A percentile compares a stretch with the other conserved stretches of the same genome.
Evolutionary conservation across 2,888 invertebrate species (phyloP).

Genomic region (Ornithoptera alexandrae): DNA sequence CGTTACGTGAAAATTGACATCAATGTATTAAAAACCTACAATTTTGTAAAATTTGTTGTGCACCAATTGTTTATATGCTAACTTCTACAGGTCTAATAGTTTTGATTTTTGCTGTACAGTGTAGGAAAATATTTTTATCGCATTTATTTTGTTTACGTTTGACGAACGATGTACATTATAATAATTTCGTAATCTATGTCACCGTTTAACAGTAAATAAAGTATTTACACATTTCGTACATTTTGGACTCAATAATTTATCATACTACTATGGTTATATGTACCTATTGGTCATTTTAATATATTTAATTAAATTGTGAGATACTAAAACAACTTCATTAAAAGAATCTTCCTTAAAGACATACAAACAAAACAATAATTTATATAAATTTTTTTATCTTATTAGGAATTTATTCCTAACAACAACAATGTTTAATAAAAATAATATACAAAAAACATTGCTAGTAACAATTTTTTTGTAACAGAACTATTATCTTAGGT

Average conservation of each 20-base stretch:
- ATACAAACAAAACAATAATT: conserved; percentile 8
- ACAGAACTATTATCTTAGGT: conserved; percentile 17
- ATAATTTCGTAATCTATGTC: conserved; percentile 20
- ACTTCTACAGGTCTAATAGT: conserved; percentile 26
- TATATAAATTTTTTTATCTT: not conserved
- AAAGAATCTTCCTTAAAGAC: conserved; percentile 22
- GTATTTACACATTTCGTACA: conserved; percentile 24
- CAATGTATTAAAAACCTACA: conserved; percentile 65
- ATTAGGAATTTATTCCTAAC: conserved; percentile 3
- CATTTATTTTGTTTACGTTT: conserved; percentile 10
- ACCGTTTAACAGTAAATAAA: conserved; percentile 22
- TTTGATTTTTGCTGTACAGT: conserved; percentile 27
- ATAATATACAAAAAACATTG: conserved; percentile 9
- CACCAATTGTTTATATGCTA: conserved; percentile 42
- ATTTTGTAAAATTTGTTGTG: conserved; percentile 65
- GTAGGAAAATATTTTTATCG: conserved; percentile 31
- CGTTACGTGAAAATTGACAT: conserved; percentile 74
- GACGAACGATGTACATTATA: conserved; percentile 15
- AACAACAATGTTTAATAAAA: conserved; percentile 16
- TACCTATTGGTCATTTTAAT: conserved; percentile 23
- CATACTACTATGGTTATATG: conserved; percentile 10
- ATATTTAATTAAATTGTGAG: conserved; percentile 10
- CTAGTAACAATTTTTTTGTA: conserved; percentile 26
- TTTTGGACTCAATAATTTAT: conserved; percentile 23
- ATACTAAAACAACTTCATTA: conserved; percentile 22